A percentile compares a stretch with the other conserved stretches of the same genome.
Conservation (phyloP, 2,113 vertebrate species). For the Kryptolebias marmoratus region DNA sequence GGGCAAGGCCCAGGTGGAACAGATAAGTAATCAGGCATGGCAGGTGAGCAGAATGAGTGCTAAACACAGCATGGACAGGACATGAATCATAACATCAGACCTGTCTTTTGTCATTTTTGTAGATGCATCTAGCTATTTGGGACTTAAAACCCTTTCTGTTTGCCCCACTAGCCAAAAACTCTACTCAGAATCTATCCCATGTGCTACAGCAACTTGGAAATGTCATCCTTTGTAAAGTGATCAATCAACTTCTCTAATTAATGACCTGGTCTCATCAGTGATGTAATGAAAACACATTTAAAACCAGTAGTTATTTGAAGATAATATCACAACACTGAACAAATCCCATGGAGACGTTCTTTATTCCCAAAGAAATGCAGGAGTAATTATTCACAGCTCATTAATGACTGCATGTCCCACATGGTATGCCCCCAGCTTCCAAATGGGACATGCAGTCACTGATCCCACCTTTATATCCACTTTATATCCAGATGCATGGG, state of each 20-base stretch:
- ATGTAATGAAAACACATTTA: neutral
- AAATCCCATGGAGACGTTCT: constrained; percentile 39
- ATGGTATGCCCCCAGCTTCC: constrained; percentile 38
- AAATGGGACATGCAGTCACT: constrained; percentile 2
- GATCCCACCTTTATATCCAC: constrained; percentile 61
- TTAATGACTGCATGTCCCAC: constrained; percentile 66
- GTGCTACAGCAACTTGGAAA: too few species aligned
- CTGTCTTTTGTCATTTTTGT: too few species aligned
- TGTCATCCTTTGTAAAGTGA: too few species aligned
- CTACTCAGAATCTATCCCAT: too few species aligned
- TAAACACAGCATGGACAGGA: too few species aligned
- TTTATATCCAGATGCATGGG: constrained; percentile 37
- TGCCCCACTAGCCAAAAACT: too few species aligned
- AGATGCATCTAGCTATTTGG: neutral
- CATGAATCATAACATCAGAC: too few species aligned
- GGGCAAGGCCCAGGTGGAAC: too few species aligned
- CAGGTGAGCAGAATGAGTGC: too few species aligned
- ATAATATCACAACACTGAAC: constrained; percentile 25
- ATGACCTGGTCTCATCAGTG: constrained; percentile 10
- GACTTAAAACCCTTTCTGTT: too few species aligned
- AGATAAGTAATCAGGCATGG: too few species aligned
- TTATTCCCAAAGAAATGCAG: constrained; percentile 40
- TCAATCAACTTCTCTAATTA: constrained; percentile 13
- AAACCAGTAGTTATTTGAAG: constrained; percentile 26
- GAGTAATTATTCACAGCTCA: constrained; percentile 69